These are phyloP conservation scores for Prionailurus bengalensis DNA, from an alignment of 2,113 vertebrate species.

Conservation along the genomic window DNA sequence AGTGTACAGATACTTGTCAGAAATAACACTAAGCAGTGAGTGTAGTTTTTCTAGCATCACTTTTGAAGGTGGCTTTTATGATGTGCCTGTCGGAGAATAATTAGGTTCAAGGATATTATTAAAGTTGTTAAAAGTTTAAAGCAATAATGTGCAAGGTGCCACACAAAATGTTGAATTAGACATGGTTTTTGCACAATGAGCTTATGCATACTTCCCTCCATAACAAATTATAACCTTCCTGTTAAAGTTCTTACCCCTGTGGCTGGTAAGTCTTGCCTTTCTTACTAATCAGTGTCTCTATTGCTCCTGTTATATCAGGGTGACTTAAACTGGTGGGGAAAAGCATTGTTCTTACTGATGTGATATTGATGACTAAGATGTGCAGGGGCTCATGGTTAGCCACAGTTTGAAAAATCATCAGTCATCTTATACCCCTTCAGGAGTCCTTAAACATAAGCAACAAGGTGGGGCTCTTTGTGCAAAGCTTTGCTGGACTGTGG, in stretches of 20 bases:
- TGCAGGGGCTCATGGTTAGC: not conserved
- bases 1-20: constrained; percentile 67
- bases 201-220: constrained; percentile 28
- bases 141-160: constrained; percentile 49
- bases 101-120: constrained; percentile 77
- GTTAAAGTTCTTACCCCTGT: not conserved
- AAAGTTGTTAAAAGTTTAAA: constrained; percentile 74
- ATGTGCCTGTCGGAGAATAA: constrained; percentile 57
- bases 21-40: constrained; percentile 49
- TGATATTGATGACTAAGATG: not conserved
- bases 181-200: constrained; percentile 54
- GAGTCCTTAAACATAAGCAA: not conserved
- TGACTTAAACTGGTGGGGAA: not conserved
- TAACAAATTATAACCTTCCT: not conserved
- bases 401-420: constrained; percentile 24
- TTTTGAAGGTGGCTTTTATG: constrained; percentile 73
- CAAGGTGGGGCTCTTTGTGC: not conserved
- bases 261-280: not conserved
- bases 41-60: constrained; percentile 61
- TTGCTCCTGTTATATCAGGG: not conserved
- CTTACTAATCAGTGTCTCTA: not conserved
- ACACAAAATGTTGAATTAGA: constrained; percentile 71
- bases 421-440: not conserved
- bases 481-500: not conserved
- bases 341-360: not conserved